phyloP scores from a whole-genome alignment of 2,797 vertebrate genomes.

The Coracias cyanogaster region DNA sequence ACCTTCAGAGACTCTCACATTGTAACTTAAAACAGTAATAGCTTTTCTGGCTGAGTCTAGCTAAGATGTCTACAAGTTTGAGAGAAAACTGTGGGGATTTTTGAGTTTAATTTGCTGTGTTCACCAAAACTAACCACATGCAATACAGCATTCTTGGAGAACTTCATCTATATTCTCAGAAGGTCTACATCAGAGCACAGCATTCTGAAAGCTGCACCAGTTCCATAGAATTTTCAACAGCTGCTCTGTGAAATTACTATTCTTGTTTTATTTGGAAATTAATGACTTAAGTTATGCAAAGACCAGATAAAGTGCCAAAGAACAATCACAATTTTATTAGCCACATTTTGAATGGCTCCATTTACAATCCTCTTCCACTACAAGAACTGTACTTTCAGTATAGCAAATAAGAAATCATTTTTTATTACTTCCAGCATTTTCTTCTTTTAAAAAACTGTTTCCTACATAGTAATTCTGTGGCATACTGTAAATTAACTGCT shows the following conservation, averaged over 20 bases:
- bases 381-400: not conserved
- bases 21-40: not conserved
- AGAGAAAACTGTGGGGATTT: not conserved
- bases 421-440: not conserved
- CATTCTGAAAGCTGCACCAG: not conserved
- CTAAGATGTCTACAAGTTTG: not conserved
- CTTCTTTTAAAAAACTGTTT: not conserved
- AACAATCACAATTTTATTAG: not conserved
- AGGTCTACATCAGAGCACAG: not conserved
- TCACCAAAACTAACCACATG: not conserved
- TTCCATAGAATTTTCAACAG: not conserved
- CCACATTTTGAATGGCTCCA: not conserved
- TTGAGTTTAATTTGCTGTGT: not conserved
- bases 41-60: not conserved
- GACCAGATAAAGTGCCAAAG: not conserved
- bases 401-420: not conserved
- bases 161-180: not conserved
- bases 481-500: constrained; percentile 3
- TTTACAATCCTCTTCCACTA: not conserved
- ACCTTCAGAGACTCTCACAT: not conserved
- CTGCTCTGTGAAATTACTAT: not conserved
- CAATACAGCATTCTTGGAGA: not conserved
- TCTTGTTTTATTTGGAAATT: constrained; percentile 2
- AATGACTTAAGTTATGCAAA: not conserved
- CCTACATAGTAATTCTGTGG: not conserved